phyloP scores from a whole-genome alignment of 2,113 vertebrate species.

The Gasterosteus nipponicus region DNA sequence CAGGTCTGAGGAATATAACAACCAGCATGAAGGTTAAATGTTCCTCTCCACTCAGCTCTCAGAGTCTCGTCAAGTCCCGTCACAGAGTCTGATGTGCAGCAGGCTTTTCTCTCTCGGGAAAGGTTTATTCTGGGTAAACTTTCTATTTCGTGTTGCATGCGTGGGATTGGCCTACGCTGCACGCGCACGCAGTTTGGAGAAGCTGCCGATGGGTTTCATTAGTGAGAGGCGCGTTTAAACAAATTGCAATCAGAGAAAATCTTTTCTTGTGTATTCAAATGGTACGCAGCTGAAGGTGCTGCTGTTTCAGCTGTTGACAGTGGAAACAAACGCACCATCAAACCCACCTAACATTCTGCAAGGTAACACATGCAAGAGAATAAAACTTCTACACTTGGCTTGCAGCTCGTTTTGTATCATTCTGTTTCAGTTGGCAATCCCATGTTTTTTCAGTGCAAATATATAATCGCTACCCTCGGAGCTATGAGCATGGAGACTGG shows the following conservation, averaged over 20 bases:
- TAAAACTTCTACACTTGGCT: conserved; percentile 20
- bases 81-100: conserved; percentile 45
- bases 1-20: conserved; percentile 24
- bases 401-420: conserved; percentile 22
- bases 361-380: background rate
- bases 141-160: conserved; percentile 51
- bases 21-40: background rate
- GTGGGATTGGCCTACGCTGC: conserved; percentile 2
- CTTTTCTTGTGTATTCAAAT: background rate
- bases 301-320: conserved; percentile 4
- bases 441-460: conserved; percentile 19
- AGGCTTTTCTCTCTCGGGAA: conserved; percentile 9
- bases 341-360: background rate
- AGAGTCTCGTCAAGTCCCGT: conserved; percentile 37
- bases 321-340: conserved; percentile 13
- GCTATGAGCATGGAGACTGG: background rate
- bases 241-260: conserved; percentile 6
- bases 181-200: conserved; percentile 18
- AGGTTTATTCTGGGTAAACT: conserved; percentile 17
- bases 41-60: conserved; percentile 22
- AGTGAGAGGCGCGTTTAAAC: conserved; percentile 29
- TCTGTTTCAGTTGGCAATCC: conserved; percentile 11
- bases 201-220: conserved; percentile 47
- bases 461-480: background rate
- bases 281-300: conserved; percentile 10